A percentile compares a stretch with the other conserved stretches of the same genome.
These are phyloP conservation scores for Chelonus insularis DNA, from an alignment of 1,140 invertebrate species.

Conservation along the genomic window DNA sequence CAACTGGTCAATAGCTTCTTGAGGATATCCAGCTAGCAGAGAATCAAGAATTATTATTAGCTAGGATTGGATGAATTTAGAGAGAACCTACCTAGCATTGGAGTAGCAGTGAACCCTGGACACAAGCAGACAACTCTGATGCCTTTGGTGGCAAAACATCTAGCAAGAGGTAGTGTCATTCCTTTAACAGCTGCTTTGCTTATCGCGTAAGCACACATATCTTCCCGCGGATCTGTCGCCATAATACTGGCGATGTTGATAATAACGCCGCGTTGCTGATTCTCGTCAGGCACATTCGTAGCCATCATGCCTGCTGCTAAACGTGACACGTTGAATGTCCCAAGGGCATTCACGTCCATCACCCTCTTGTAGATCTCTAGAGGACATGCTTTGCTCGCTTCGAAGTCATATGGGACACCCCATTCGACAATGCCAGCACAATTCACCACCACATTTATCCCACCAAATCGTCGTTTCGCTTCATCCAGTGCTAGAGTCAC, in stretches of 20 bases:
- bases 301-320: constrained; percentile 32
- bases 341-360: constrained; percentile 37
- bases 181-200: constrained; percentile 34
- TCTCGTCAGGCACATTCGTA: constrained; percentile 36
- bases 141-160: constrained; percentile 33
- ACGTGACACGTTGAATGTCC: constrained; percentile 38
- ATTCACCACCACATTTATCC: constrained; percentile 40
- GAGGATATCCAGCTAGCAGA: background rate
- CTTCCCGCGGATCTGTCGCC: constrained; percentile 28
- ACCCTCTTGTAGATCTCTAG: constrained; percentile 27
- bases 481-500: constrained; percentile 31
- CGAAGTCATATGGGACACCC: constrained; percentile 35
- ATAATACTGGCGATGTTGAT: constrained; percentile 37
- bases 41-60: too few relatives aligned
- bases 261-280: constrained; percentile 39
- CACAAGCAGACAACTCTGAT: constrained; percentile 36
- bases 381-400: constrained; percentile 29
- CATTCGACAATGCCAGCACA: constrained; percentile 21
- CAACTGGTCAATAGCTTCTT: background rate
- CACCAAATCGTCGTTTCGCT: constrained; percentile 35
- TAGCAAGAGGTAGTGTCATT: constrained; percentile 41
- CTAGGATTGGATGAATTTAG: too few relatives aligned
- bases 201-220: constrained; percentile 34
- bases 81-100: constrained; percentile 36
- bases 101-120: constrained; percentile 34